These are phyloP conservation scores for Dicyrtomina minuta DNA, from an alignment of 2,888 invertebrate genomes.

Conservation along the genomic window DNA sequence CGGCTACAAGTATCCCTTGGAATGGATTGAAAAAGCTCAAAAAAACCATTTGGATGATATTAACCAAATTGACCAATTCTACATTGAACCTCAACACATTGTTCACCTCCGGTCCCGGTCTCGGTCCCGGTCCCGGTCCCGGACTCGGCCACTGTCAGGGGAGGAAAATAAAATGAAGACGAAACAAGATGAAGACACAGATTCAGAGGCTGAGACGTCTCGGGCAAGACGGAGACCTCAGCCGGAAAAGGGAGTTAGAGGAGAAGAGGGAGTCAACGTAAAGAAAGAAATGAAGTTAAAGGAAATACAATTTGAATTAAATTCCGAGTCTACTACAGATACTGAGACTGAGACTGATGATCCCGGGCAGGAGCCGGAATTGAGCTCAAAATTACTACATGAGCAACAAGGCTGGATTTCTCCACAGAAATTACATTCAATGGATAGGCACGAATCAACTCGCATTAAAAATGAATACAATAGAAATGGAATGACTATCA, in stretches of 20 bases:
- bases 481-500: slow-evolving; percentile 3
- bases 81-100: slow-evolving; percentile 29
- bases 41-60: slow-evolving; percentile 58
- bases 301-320: neutral
- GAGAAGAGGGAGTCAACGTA: neutral
- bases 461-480: slow-evolving; percentile 23
- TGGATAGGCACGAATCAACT: neutral
- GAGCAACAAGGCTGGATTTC: no score
- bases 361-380: neutral
- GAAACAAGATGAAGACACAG: no score
- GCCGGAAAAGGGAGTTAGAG: neutral
- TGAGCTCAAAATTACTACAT: slow-evolving; percentile 13
- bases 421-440: neutral
- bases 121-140: neutral
- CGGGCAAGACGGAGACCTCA: neutral
- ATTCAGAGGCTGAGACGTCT: neutral
- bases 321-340: neutral
- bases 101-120: no score
- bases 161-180: no score
- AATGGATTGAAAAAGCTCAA: slow-evolving; percentile 68
- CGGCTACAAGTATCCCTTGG: slow-evolving; percentile 82
- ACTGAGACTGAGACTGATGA: neutral
- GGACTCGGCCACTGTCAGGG: no score
- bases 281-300: slow-evolving; percentile 8
- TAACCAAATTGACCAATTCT: slow-evolving; percentile 38